These are phyloP conservation scores for Macroglossus sobrinus DNA, from an alignment of 2,113 vertebrate genomes.

Conservation along the genomic window DNA sequence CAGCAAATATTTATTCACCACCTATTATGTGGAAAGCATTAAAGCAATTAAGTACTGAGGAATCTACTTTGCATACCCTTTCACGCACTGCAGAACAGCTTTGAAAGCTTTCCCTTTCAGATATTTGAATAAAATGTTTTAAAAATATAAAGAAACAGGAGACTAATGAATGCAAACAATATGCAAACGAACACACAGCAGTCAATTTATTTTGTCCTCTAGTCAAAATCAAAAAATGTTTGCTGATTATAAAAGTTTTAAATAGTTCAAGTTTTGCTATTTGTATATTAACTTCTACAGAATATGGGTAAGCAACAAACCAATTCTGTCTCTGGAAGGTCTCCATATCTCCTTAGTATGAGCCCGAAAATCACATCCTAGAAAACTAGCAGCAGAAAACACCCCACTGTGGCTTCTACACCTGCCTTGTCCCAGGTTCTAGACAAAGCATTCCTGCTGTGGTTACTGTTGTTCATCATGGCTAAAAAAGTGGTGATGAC, in stretches of 20 bases:
- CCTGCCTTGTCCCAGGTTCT: neutral
- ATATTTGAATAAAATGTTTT: conserved; percentile 24
- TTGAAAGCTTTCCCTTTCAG: conserved; percentile 7
- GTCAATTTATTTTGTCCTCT: neutral
- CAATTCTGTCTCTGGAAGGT: neutral
- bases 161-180: neutral
- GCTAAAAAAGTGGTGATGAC: neutral
- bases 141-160: conserved; percentile 40
- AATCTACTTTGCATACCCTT: conserved; percentile 16
- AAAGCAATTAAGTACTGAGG: conserved; percentile 17
- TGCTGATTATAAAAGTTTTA: neutral
- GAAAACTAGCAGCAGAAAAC: neutral
- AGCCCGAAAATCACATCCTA: neutral
- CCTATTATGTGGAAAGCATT: neutral
- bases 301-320: neutral
- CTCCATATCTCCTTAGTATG: neutral
- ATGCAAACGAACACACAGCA: neutral
- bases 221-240: neutral
- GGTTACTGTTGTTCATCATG: neutral
- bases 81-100: neutral
- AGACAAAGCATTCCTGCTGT: neutral
- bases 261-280: neutral
- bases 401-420: neutral
- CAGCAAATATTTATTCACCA: conserved; percentile 13
- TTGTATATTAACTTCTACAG: neutral